Base-by-base conservation (phyloP, 2,113 vertebrate genomes). In the Ammodytes marinus region DNA sequence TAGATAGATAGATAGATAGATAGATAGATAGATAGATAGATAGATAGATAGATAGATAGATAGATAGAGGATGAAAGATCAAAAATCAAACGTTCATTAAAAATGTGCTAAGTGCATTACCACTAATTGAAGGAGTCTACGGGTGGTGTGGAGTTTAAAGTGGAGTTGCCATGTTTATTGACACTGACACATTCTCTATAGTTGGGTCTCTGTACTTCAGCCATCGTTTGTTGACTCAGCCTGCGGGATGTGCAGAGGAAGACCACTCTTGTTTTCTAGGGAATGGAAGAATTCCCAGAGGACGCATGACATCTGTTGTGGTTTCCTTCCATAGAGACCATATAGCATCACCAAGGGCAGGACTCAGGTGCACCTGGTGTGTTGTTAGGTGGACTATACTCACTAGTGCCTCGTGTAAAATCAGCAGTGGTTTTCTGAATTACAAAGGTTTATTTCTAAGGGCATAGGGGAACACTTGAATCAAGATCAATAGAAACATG, bases 301-400 rank as follows among this genome's bases (percentile, higher is more conserved):
- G 86, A 86, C 40, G 0, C n/a, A 0, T 66, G 77, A 67, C 84
- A 83, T 83, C 74, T 93, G 89, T 91, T 93, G 86, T 91, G 74
- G 37, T 65, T 89, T 82, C 54, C 75, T 75, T 81, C 90, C 93
- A 93, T 93, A 82, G 93, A 90, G 91, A 95, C 93, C 77, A 27
- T 27, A 27, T 27, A 85, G 79, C 80, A 87, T 93, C 89, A 83
- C 85, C 79, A 86, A 27, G 27, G 84, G 88, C 64, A 66, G 60
- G 45, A 47, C 80, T 64, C 79, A 84, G 80, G 58, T 80, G 77
- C 40, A 76, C 54, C 61, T 74, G 54, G 47, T 19, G 14, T 78
- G 85, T 90, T 88, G 86, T 86, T 77, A 85, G 79, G 79, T 64
- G 64, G 60, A 89, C 46, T 42, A 39, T 27, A 27, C 13, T 2